Base-by-base conservation (phyloP, 2,888 invertebrate species). In the Troides oblongomaculatus region DNA sequence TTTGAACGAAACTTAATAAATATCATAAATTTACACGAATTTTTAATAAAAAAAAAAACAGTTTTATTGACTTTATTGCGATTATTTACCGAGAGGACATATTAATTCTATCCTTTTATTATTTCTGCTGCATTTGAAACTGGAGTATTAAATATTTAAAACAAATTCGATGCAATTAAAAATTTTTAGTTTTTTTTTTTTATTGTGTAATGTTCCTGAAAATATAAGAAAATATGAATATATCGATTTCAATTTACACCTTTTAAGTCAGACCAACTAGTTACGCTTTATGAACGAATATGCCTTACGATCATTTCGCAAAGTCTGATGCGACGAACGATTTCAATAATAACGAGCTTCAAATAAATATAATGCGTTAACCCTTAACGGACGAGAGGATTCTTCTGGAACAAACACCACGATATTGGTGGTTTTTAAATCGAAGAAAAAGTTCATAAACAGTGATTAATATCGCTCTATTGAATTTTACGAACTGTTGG, bases 341-440 rank as follows among this genome's bases (percentile, higher is more conserved):
- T 76, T 76, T 75, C 76, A 77, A 77, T 76, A 77, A 76, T 76
- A 75, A 73, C 68, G 78, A 79, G 79, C 79, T 79, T 79, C 73
- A 66, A 74, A 66, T 74, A 72, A 73, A 72, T 68, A 72, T 74
- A 65, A 62, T 50, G 73, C 59, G 62, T 71, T 39, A 39, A 39
- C 39, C 39, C 39, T 39, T 39, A 39, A 39, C 39, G 10, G 8
- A 39, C 39, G 39, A 7, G 10, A 10, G 39, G 39, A 39, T 10
- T 39, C 30, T 30, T 39, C 39, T 39, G 10, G 39, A 39, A 0
- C 39, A 39, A 39, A 1, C 39, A 10, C 30, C 30, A 30, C 4
- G 10, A 10, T 10, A 39, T 39, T 39, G 39, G 6, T 39, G 6
- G 7, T 39, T 39, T 10, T 39, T 6, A 39, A 39, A 7, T 10